These are phyloP conservation scores for Aleiodes leptofemur DNA, from an alignment of 2,888 invertebrate species.

Conservation along the genomic window DNA sequence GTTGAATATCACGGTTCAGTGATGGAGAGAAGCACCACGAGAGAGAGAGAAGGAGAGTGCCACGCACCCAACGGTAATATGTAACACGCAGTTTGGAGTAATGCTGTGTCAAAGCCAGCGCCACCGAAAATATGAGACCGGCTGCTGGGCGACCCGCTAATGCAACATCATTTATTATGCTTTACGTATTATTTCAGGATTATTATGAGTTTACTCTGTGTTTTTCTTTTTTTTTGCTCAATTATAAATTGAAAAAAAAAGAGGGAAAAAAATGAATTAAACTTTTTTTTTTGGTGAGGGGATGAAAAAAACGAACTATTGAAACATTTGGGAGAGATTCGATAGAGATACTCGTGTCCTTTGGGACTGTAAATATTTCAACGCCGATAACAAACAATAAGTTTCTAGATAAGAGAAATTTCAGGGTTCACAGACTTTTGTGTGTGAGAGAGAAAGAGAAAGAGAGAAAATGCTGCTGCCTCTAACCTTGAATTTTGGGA, in stretches of 20 bases:
- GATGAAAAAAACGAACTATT: background rate
- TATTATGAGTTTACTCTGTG: conserved; percentile 69
- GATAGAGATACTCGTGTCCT: conserved; percentile 49
- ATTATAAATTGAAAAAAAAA: conserved; percentile 4
- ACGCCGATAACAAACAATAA: conserved; percentile 65
- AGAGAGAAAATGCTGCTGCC: conserved; percentile 57
- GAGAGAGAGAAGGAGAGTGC: conserved; percentile 35
- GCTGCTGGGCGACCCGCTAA: conserved; percentile 73
- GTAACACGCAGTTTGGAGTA: conserved; percentile 73
- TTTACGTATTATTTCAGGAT: conserved; percentile 73
- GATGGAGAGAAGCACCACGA: conserved; percentile 37
- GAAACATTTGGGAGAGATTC: conserved; percentile 8
- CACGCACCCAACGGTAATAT: conserved; percentile 64
- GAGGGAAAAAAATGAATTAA: too few relatives aligned
- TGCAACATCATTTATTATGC: conserved; percentile 72
- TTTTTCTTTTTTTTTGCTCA: background rate
- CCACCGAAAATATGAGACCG: conserved; percentile 73
- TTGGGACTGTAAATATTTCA: conserved; percentile 59
- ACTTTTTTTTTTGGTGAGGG: too few relatives aligned
- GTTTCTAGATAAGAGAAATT: conserved; percentile 60
- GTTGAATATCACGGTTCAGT: conserved; percentile 6
- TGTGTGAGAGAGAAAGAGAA: conserved; percentile 43
- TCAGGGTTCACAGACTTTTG: conserved; percentile 36
- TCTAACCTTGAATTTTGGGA: conserved; percentile 35
- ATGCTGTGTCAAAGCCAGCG: conserved; percentile 74